Conservation (phyloP, 2,888 invertebrate species). For the Glyphotaelius pellucidus region DNA sequence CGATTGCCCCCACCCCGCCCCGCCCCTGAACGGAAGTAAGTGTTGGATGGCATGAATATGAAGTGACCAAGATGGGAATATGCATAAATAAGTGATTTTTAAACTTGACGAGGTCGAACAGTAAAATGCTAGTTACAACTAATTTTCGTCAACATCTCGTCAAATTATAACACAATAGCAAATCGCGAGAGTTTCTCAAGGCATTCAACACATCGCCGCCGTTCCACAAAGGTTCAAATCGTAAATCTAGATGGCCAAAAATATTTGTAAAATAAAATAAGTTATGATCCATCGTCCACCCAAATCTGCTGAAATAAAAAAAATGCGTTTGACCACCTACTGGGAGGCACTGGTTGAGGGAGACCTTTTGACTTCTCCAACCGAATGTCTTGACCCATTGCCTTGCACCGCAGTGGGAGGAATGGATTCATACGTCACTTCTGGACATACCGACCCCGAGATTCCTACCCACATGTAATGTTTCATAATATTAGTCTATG, state of each 20-base stretch:
- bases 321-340: too few relatives aligned
- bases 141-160: constrained; percentile 22
- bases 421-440: too few relatives aligned
- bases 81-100: neutral
- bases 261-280: neutral
- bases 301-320: too few relatives aligned
- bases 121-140: neutral
- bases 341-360: too few relatives aligned
- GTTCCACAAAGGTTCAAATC: neutral
- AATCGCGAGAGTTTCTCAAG: constrained; percentile 28
- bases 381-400: too few relatives aligned
- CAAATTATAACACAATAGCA: constrained; percentile 37
- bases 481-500: too few relatives aligned
- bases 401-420: too few relatives aligned
- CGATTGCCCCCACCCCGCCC: neutral
- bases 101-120: neutral
- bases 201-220: constrained; percentile 37
- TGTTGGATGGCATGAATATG: constrained; percentile 10
- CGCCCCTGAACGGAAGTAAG: neutral
- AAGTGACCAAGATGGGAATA: constrained; percentile 6
- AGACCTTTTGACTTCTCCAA: too few relatives aligned
- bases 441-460: too few relatives aligned
- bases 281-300: too few relatives aligned
- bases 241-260: neutral
- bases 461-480: too few relatives aligned